A percentile compares a stretch with the other conserved stretches of the same genome.
Evolutionary conservation across 2,888 invertebrate species (phyloP).

Genomic region (Oxyteleia sp.): DNA sequence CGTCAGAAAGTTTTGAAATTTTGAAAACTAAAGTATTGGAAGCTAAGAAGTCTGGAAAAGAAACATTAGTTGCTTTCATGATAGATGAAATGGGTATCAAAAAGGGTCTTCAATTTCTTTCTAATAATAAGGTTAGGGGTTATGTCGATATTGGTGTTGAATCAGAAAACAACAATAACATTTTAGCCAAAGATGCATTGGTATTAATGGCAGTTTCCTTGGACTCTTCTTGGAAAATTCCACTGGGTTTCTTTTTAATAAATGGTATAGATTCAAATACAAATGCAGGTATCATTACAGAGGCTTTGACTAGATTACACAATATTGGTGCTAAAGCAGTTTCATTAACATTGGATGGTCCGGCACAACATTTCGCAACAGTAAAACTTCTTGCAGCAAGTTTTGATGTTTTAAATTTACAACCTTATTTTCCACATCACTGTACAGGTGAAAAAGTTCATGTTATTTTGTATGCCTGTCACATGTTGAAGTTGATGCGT

Average conservation of each 20-base stretch:
- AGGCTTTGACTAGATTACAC: neutral
- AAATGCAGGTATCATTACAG: neutral
- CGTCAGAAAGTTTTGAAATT: constrained; percentile 62
- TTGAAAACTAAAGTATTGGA: constrained; percentile 48
- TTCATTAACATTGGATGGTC: constrained; percentile 55
- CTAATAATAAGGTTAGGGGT: no score
- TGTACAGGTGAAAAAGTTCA: constrained; percentile 12
- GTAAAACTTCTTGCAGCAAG: constrained; percentile 35
- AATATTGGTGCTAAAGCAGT: constrained; percentile 21
- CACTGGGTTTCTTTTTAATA: constrained; percentile 19
- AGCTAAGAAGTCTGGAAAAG: no score
- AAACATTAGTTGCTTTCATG: no score
- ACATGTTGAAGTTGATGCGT: constrained; percentile 41
- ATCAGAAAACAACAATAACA: no score
- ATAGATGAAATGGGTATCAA: no score
- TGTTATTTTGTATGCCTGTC: constrained; percentile 41
- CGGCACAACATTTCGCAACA: constrained; percentile 51
- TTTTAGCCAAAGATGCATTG: no score
- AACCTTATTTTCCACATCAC: constrained; percentile 36
- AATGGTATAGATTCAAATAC: constrained; percentile 3
- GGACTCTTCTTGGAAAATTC: neutral
- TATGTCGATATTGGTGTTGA: no score
- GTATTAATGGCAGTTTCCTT: constrained; percentile 15
- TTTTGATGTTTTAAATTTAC: constrained; percentile 13
- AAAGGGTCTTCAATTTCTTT: no score